These are phyloP conservation scores for Grapholita molesta DNA, from an alignment of 1,140 invertebrate genomes.

Conservation along the genomic window DNA sequence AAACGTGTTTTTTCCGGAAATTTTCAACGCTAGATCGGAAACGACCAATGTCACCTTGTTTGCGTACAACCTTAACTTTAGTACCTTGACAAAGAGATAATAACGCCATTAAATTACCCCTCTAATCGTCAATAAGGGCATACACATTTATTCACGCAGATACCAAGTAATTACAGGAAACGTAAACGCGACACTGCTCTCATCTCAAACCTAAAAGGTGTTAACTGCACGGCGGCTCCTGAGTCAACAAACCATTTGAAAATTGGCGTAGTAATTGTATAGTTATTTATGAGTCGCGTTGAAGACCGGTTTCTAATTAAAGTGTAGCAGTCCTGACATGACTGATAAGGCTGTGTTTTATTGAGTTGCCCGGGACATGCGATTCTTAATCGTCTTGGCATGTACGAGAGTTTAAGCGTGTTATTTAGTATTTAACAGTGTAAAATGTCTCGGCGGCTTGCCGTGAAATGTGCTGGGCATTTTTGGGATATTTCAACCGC, in stretches of 20 bases:
- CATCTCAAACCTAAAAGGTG: neutral
- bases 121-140: neutral
- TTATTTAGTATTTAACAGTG: neutral
- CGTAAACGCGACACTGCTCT: neutral
- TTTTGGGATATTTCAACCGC: neutral
- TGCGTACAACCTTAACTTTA: no score
- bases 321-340: neutral
- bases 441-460: neutral
- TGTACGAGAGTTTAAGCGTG: neutral
- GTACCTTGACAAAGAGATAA: neutral
- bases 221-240: neutral
- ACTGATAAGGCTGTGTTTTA: neutral
- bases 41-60: no score
- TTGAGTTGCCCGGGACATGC: neutral
- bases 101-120: neutral
- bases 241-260: neutral
- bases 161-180: neutral
- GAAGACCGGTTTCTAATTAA: neutral
- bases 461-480: neutral
- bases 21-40: no score
- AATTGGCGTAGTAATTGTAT: neutral
- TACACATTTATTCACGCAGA: neutral
- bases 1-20: no score
- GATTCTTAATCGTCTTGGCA: neutral
- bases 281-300: neutral